phyloP scores from a whole-genome alignment of 2,113 vertebrate genomes.

The Scophthalmus maximus region DNA sequence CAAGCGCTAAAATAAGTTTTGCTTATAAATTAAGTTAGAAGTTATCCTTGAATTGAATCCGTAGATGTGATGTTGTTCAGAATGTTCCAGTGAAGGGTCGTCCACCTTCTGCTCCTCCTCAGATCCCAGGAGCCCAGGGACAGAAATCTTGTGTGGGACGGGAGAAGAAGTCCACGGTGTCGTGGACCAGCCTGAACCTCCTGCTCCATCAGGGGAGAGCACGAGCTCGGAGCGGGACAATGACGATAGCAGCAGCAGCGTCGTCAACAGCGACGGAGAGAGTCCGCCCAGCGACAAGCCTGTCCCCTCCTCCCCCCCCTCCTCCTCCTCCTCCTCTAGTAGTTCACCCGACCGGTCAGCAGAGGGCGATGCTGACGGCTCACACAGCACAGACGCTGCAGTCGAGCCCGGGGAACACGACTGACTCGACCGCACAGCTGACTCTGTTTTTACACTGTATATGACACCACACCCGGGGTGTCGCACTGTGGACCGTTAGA shows the following conservation, averaged over 20 bases:
- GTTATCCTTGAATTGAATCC: not conserved
- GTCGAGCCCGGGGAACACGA: slow-evolving; percentile 90
- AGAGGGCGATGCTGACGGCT: slow-evolving; percentile 87
- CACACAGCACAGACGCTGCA: slow-evolving; percentile 83
- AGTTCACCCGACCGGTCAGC: slow-evolving; percentile 83
- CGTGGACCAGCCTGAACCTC: slow-evolving; percentile 82
- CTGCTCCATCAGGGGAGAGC: slow-evolving; percentile 75
- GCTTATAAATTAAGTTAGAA: no score
- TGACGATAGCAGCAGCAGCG: slow-evolving; percentile 74
- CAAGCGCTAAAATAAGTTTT: not conserved
- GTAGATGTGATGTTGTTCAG: not conserved
- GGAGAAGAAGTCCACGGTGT: slow-evolving; percentile 69
- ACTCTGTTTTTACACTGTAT: slow-evolving; percentile 74
- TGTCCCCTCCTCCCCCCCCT: no score
- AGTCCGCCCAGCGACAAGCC: slow-evolving; percentile 78
- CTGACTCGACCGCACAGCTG: slow-evolving; percentile 71
- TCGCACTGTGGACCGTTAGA: slow-evolving; percentile 81
- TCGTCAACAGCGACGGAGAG: slow-evolving; percentile 60
- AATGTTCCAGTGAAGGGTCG: not conserved
- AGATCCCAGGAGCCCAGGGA: slow-evolving; percentile 89
- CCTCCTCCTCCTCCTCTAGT: slow-evolving; percentile 70
- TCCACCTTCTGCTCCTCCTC: slow-evolving; percentile 40
- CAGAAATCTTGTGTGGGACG: slow-evolving; percentile 81
- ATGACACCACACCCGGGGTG: slow-evolving; percentile 82
- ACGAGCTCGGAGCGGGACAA: slow-evolving; percentile 71